Base-by-base conservation (phyloP, 1,140 invertebrate genomes). In the Ceratoteleas bidentatus region DNA sequence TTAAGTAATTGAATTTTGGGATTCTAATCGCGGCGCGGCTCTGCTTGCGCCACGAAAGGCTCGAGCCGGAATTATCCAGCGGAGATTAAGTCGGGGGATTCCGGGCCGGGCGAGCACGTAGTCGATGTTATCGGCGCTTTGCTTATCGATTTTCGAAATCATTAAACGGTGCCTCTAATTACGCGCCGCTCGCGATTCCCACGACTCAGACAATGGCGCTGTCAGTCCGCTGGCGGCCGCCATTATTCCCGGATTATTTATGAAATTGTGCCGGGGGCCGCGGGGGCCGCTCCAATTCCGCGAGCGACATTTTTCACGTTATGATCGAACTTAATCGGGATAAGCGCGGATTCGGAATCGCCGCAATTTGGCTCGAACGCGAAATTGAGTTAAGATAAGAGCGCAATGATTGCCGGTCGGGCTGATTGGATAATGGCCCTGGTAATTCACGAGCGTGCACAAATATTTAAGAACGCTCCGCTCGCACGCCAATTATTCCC, bases 21-120 rank as follows among this genome's bases (percentile, higher is more conserved):
- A 65, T 70, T 75, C 61, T 60, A 58, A 65, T 81, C n/a, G n/a
- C 72, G 58, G 38, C 66, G 60, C 58, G 72, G 75, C 65, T 81
- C 70, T 62, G 62, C 61, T 68, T 62, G 33, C 33, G 45, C 70
- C 38, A 40, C 45, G 69, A 70, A 70, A 58, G 60, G 53, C 49
- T 52, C 65, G 78, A 78, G 82, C 80, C 68, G 69, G 58, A 84
- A 77, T 74, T 82, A 85, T 80, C 76, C 72, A 45, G 16, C 54
- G 73, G 64, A 80, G 76, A 77, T 77, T 83, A 74, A 68, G 74
- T 74, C 73, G 54, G 38, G 74, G 74, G 56, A 62, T 61, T 34
- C 14, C 58, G 68, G 8, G 10, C 53, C 10, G 40, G 33, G 8
- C 32, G 64, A 54, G 34, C 65, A 43, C 15, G 62, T 34, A 58